Conservation (phyloP, 2,888 invertebrate genomes). For the Abrostola tripartita region DNA sequence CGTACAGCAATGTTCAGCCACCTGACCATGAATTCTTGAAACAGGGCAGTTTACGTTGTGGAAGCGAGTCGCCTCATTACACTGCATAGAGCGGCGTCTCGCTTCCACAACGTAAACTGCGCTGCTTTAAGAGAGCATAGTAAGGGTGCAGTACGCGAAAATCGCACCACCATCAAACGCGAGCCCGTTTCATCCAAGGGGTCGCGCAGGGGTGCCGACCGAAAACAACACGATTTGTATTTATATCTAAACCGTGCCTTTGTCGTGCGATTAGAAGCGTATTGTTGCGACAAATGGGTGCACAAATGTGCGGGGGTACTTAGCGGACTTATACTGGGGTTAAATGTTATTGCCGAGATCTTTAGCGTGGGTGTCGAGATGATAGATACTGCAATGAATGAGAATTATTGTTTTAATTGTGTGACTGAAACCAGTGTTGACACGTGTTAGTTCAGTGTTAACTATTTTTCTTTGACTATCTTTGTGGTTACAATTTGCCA, state of each 20-base stretch:
- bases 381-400: conserved; percentile 26
- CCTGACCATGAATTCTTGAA: too few species aligned
- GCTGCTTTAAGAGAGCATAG: too few species aligned
- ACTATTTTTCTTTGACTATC: too few species aligned
- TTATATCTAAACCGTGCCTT: conserved; percentile 85
- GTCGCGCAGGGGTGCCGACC: conserved; percentile 72
- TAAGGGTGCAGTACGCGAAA: conserved; percentile 1
- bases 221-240: conserved; percentile 88
- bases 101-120: too few species aligned
- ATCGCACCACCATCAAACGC: conserved; percentile 26
- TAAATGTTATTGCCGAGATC: conserved; percentile 53
- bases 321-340: conserved; percentile 61
- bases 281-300: conserved; percentile 73
- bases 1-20: too few species aligned
- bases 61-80: too few species aligned
- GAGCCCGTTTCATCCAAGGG: conserved; percentile 56
- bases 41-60: too few species aligned
- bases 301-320: conserved; percentile 73
- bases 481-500: too few species aligned
- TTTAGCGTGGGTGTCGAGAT: conserved; percentile 47
- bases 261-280: conserved; percentile 85
- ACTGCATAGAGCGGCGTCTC: too few species aligned
- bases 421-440: background rate
- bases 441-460: background rate
- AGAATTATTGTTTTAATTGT: conserved; percentile 22